phyloP scores from a whole-genome alignment of 2,797 vertebrate species.

The Fratercula arctica region DNA sequence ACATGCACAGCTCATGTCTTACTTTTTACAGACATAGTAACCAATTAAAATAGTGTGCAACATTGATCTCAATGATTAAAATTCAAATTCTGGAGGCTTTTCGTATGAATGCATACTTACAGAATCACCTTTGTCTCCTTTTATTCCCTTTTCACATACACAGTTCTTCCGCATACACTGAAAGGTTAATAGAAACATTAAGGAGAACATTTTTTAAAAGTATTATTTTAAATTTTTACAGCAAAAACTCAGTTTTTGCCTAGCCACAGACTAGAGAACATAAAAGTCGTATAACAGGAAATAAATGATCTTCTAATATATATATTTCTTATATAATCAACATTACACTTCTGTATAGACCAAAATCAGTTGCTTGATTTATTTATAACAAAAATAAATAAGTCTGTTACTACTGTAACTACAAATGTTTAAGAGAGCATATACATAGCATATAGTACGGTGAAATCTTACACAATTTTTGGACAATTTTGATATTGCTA shows the following conservation, averaged over 20 bases:
- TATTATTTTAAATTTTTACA: not conserved
- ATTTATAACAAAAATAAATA: not conserved
- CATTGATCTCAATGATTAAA: not conserved
- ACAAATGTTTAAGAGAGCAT: not conserved
- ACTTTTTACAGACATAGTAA: not conserved
- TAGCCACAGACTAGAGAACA: not conserved
- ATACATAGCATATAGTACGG: not conserved
- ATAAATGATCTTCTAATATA: not conserved
- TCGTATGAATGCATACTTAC: constrained; percentile 77
- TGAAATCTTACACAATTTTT: not conserved
- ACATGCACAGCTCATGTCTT: not conserved
- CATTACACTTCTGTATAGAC: not conserved
- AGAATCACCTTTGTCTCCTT: constrained; percentile 78
- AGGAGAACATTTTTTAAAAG: not conserved
- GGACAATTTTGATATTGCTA: not conserved
- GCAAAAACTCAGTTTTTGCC: not conserved
- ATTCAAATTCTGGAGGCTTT: not conserved
- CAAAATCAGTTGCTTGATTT: not conserved
- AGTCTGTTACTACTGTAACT: not conserved
- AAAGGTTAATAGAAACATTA: constrained; percentile 4
- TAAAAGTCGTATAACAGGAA: not conserved
- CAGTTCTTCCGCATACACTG: constrained; percentile 83
- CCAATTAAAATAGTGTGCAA: not conserved
- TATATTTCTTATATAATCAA: not conserved
- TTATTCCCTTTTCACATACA: constrained; percentile 83